Conservation (phyloP, 1,140 invertebrate species). For the Orussus abietinus region DNA sequence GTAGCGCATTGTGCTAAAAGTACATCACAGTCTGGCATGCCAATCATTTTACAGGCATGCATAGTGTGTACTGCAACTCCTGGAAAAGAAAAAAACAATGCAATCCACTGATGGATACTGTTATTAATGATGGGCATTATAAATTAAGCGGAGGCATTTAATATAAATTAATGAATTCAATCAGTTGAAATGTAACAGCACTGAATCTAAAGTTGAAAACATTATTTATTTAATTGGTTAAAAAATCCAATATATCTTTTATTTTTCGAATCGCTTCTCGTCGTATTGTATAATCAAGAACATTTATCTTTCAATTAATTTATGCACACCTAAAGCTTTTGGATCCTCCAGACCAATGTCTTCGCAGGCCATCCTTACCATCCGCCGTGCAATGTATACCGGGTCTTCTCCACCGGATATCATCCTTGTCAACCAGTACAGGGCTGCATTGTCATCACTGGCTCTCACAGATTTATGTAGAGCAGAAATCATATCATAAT, state of each 20-base stretch:
- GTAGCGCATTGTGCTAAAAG: conserved; percentile 72
- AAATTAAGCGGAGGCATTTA: too few species aligned
- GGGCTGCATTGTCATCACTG: conserved; percentile 73
- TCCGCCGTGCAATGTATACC: conserved; percentile 72
- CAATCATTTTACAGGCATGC: conserved; percentile 76
- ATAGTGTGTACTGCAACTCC: conserved; percentile 67
- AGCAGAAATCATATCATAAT: conserved; percentile 80
- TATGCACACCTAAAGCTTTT: conserved; percentile 50
- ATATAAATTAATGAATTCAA: too few species aligned
- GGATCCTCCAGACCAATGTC: conserved; percentile 65
- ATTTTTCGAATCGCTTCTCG: too few species aligned
- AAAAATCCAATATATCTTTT: too few species aligned
- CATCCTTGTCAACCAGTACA: conserved; percentile 83
- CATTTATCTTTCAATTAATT: too few species aligned
- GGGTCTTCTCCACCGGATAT: conserved; percentile 79
- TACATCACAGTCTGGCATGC: conserved; percentile 78
- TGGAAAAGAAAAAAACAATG: conserved; percentile 14
- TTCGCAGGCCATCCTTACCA: conserved; percentile 74
- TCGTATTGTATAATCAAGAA: too few species aligned
- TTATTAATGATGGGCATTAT: too few species aligned
- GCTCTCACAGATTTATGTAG: conserved; percentile 84
- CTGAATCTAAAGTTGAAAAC: too few species aligned
- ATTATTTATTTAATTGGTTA: not conserved
- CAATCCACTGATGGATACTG: not conserved
- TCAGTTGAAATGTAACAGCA: too few species aligned